These are phyloP conservation scores for Halichoerus grypus DNA, from an alignment of 2,113 vertebrate species.

Conservation along the genomic window DNA sequence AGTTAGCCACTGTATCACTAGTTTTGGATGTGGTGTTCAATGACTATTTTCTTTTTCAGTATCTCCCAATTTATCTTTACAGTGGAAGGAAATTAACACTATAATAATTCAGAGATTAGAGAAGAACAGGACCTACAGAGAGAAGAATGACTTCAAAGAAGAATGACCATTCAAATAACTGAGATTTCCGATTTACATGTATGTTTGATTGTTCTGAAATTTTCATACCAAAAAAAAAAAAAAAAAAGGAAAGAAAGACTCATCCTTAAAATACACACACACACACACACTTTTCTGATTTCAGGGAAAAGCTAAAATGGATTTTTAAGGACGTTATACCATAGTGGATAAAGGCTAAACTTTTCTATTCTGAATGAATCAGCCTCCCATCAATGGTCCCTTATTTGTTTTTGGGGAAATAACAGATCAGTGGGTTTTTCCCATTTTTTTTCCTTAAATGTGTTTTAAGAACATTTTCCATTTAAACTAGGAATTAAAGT, in stretches of 20 bases:
- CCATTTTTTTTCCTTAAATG: neutral
- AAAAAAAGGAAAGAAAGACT: neutral
- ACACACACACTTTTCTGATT: neutral
- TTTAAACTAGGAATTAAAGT: slow-evolving; percentile 41
- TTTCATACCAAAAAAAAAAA: neutral
- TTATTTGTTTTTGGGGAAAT: neutral
- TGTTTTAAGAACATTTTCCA: slow-evolving; percentile 47
- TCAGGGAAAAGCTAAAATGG: neutral
- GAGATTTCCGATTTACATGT: neutral
- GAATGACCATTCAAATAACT: neutral
- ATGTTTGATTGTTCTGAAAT: neutral
- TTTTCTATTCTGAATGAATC: neutral
- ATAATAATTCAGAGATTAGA: neutral
- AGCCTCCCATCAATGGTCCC: neutral
- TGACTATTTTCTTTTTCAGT: neutral
- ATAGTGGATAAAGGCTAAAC: neutral
- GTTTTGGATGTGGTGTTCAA: too few species aligned
- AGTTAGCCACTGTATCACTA: too few species aligned
- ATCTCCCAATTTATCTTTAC: neutral
- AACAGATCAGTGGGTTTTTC: neutral
- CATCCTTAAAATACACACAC: neutral
- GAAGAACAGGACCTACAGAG: neutral
- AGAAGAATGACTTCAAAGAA: neutral
- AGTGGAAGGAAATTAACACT: neutral
- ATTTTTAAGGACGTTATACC: neutral